Percentiles rank a stretch among this genome's conserved stretches.
Evolutionary conservation across 2,888 invertebrate genomes (phyloP).

Genomic region (Phlogophora meticulosa): DNA sequence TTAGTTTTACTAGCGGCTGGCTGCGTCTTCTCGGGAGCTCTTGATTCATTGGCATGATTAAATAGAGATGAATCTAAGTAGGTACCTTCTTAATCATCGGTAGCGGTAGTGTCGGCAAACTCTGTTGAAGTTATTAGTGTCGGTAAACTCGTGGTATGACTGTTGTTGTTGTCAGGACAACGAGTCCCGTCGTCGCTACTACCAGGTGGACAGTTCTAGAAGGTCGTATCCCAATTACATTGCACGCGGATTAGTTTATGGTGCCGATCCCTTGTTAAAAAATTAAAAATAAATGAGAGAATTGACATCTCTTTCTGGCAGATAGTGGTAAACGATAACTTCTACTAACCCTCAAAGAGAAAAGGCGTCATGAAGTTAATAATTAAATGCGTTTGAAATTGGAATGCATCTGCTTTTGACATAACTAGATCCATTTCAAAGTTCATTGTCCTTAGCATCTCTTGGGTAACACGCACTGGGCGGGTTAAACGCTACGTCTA

Average conservation of each 20-base stretch:
- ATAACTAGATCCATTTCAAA: conserved; percentile 36
- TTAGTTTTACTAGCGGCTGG: conserved; percentile 55
- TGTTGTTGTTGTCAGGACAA: too few species aligned
- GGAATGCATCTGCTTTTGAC: conserved; percentile 53
- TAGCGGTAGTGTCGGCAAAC: too few species aligned
- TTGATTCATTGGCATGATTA: conserved; percentile 25
- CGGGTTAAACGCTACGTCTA: background rate
- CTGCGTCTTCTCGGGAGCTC: background rate
- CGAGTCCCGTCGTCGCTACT: too few species aligned
- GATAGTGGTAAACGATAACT: background rate
- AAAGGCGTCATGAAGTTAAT: conserved; percentile 14
- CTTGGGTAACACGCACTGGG: conserved; percentile 12
- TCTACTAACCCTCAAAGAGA: conserved; percentile 17
- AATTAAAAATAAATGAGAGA: too few species aligned
- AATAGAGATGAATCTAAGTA: background rate
- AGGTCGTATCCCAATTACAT: too few species aligned
- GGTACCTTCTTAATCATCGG: too few species aligned
- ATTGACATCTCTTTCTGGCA: too few species aligned
- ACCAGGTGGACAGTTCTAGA: too few species aligned
- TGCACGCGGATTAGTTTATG: too few species aligned
- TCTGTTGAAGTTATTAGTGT: too few species aligned
- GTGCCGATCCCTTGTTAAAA: too few species aligned
- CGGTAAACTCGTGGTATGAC: too few species aligned
- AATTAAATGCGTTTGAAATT: conserved; percentile 43
- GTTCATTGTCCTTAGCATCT: conserved; percentile 36